phyloP scores from a whole-genome alignment of 2,888 invertebrate species.

The Euzetes globulus region DNA sequence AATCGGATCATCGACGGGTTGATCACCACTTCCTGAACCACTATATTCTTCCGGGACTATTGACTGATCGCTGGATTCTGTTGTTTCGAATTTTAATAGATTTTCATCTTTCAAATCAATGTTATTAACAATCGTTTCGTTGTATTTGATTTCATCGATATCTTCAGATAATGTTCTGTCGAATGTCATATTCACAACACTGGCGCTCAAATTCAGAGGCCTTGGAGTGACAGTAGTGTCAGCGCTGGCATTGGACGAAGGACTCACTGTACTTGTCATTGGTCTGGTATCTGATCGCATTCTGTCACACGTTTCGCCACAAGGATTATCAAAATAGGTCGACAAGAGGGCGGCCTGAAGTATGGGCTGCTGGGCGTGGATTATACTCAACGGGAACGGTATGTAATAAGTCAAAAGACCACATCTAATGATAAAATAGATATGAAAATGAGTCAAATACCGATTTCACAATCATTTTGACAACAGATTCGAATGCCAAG shows the following conservation, averaged over 20 bases:
- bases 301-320: conserved; percentile 34
- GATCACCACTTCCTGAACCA: conserved; percentile 22
- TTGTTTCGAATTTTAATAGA: background rate
- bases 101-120: conserved; percentile 9
- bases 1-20: background rate
- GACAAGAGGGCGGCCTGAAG: conserved; percentile 38
- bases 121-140: background rate
- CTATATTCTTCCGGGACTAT: background rate
- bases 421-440: conserved; percentile 43
- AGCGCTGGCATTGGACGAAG: background rate
- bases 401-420: conserved; percentile 44
- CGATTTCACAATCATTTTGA: conserved; percentile 5
- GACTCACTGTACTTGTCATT: background rate
- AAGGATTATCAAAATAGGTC: conserved; percentile 39
- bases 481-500: background rate
- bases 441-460: background rate
- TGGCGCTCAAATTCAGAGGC: background rate
- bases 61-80: background rate
- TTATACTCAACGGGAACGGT: conserved; percentile 43
- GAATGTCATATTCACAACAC: background rate
- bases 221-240: background rate
- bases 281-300: background rate
- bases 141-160: background rate
- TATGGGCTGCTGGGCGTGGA: conserved; percentile 34
- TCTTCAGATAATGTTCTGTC: background rate